Conservation (phyloP, 2,113 vertebrate species). For the Scomber colias region DNA sequence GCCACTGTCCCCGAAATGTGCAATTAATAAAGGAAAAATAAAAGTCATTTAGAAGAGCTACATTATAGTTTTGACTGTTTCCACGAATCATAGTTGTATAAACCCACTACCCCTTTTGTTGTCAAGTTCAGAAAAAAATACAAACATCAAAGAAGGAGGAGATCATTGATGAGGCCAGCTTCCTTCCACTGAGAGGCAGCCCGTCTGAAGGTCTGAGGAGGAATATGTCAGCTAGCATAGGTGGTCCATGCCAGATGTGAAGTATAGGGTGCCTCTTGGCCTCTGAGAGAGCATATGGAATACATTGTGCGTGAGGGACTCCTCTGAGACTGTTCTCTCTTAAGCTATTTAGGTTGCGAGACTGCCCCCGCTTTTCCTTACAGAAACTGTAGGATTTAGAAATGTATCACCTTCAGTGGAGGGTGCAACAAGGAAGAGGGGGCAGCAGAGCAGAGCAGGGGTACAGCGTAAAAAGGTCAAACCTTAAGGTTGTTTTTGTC, state of each 20-base stretch:
- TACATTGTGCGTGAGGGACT: conserved; percentile 66
- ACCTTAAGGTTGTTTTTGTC: conserved; percentile 58
- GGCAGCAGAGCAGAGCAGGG: conserved; percentile 1
- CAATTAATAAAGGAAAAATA: too few species aligned
- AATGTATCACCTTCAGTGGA: conserved; percentile 60
- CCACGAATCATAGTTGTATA: conserved; percentile 6
- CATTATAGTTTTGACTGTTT: neutral
- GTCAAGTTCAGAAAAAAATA: neutral
- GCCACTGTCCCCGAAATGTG: too few species aligned
- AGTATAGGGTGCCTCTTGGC: conserved; percentile 61
- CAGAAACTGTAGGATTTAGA: conserved; percentile 48
- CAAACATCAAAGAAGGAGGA: conserved; percentile 7
- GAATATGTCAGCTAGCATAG: conserved; percentile 65
- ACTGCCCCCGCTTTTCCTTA: conserved; percentile 20
- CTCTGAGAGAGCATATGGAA: conserved; percentile 76
- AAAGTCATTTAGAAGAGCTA: neutral
- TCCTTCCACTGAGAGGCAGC: conserved; percentile 43
- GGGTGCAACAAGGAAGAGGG: conserved; percentile 21
- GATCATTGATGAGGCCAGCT: conserved; percentile 27
- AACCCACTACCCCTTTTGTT: neutral
- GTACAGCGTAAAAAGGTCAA: conserved; percentile 39
- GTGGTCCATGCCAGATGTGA: conserved; percentile 81
- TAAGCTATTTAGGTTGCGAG: conserved; percentile 57
- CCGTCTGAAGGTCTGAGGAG: conserved; percentile 54
- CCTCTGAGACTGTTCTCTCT: conserved; percentile 52